Evolutionary conservation across 2,888 invertebrate genomes (phyloP).

Genomic region (Trileptium ribeirensis): DNA sequence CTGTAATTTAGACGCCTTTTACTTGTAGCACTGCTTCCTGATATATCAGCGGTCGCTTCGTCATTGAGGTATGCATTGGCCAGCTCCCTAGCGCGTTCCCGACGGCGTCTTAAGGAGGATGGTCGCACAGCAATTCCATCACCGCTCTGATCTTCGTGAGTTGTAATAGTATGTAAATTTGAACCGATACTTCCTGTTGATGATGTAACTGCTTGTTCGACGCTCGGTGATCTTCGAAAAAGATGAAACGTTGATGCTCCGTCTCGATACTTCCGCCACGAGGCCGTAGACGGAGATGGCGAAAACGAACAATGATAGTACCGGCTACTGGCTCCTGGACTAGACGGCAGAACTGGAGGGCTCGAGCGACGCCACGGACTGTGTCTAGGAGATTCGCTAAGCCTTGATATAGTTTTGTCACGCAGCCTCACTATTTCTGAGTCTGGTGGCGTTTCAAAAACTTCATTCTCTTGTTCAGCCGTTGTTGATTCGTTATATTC

Average conservation of each 20-base stretch:
- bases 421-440: not conserved
- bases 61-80: too few relatives aligned
- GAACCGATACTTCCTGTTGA: too few relatives aligned
- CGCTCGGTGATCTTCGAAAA: not conserved
- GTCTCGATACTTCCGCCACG: too few relatives aligned
- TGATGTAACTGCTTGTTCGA: not conserved
- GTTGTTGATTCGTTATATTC: not conserved
- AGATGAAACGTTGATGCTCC: not conserved
- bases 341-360: not conserved
- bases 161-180: too few relatives aligned
- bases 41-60: too few relatives aligned
- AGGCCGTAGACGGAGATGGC: not conserved
- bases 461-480: not conserved
- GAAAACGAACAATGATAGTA: not conserved
- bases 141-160: too few relatives aligned
- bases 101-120: too few relatives aligned
- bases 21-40: too few relatives aligned
- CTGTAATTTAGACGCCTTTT: too few relatives aligned
- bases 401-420: not conserved
- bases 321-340: not conserved
- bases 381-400: not conserved
- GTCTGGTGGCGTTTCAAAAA: too few relatives aligned
- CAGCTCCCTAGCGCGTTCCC: too few relatives aligned
- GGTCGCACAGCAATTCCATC: too few relatives aligned
- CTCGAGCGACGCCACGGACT: not conserved